Percentiles rank a stretch among this genome's conserved stretches.
Evolutionary conservation across 2,888 invertebrate species (phyloP).

Genomic region (Acanthoscelides obtectus): DNA sequence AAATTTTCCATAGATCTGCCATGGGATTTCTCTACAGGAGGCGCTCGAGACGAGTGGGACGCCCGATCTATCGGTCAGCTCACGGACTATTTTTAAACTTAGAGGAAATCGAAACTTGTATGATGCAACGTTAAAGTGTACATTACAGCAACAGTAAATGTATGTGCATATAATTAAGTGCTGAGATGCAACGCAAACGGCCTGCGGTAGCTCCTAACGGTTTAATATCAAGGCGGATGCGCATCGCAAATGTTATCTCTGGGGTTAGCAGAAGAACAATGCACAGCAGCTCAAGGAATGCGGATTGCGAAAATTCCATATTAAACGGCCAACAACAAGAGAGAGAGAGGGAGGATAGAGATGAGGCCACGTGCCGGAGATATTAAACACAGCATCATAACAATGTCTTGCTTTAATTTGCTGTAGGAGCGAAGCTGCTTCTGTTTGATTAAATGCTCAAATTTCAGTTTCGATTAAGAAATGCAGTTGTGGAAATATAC

Average conservation of each 20-base stretch:
- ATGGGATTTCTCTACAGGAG: too few species aligned
- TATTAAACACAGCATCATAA: neutral
- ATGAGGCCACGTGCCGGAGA: neutral
- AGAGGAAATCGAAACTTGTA: neutral
- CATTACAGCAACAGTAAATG: neutral
- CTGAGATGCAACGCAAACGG: neutral
- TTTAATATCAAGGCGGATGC: neutral
- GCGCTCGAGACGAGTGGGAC: too few species aligned
- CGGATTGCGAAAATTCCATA: neutral
- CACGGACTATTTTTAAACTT: too few species aligned
- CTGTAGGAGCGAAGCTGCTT: neutral
- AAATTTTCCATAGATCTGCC: too few species aligned
- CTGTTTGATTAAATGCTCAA: too few species aligned
- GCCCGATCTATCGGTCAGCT: too few species aligned
- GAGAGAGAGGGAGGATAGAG: neutral
- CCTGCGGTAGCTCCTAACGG: neutral
- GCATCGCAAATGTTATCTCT: neutral
- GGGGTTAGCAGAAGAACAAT: neutral
- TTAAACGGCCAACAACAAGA: neutral
- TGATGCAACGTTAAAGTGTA: neutral
- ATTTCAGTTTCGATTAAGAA: too few species aligned
- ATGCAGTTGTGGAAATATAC: too few species aligned
- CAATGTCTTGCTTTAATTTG: neutral
- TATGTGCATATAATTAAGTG: neutral
- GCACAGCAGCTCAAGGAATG: neutral